Conservation (phyloP, 2,888 invertebrate species). For the Mesodorylaimus sp. region DNA sequence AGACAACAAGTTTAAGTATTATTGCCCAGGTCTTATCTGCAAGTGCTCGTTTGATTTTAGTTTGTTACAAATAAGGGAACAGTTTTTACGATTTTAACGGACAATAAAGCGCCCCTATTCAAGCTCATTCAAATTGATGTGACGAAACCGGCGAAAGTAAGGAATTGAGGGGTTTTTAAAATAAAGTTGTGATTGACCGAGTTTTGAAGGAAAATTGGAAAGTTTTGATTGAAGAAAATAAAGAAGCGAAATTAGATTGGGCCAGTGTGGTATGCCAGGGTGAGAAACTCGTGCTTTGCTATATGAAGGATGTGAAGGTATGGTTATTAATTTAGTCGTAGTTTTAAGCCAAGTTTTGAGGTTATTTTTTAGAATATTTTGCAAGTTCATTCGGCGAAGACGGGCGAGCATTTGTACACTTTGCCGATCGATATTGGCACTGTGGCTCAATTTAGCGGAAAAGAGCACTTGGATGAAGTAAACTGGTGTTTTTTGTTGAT, state of each 20-base stretch:
- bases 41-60: conserved; percentile 37
- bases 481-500: neutral
- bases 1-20: conserved; percentile 15
- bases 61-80: conserved; percentile 72
- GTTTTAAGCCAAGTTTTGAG: neutral
- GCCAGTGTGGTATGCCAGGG: conserved; percentile 59
- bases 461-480: conserved; percentile 38
- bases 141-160: conserved; percentile 28
- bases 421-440: conserved; percentile 72
- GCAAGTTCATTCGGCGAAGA: conserved; percentile 53
- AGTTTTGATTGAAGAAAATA: conserved; percentile 61
- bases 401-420: conserved; percentile 51
- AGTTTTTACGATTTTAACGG: conserved; percentile 67
- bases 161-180: conserved; percentile 17
- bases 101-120: conserved; percentile 79
- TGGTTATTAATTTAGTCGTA: neutral
- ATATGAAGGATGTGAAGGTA: conserved; percentile 83
- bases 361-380: conserved; percentile 49
- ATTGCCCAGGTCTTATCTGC: neutral
- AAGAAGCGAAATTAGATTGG: conserved; percentile 73
- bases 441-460: conserved; percentile 61
- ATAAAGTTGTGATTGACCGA: conserved; percentile 42
- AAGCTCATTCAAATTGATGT: conserved; percentile 55
- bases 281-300: conserved; percentile 68
- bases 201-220: conserved; percentile 52